A percentile compares a stretch with the other conserved stretches of the same genome.
Evolutionary conservation across 1,140 invertebrate species (phyloP).

Genomic region (Leptinotarsa defecta): DNA sequence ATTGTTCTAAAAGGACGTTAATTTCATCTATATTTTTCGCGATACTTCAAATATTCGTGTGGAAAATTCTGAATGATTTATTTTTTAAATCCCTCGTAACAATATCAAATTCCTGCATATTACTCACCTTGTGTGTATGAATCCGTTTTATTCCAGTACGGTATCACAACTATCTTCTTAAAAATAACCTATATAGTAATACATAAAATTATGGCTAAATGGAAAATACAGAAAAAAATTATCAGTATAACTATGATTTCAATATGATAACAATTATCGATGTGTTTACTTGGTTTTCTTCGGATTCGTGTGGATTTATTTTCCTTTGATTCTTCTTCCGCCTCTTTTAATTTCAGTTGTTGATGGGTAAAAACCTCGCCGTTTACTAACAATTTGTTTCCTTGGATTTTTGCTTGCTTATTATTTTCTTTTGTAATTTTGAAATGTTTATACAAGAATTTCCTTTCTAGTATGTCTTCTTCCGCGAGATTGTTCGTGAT

Average conservation of each 20-base stretch:
- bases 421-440: not conserved
- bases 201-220: not conserved
- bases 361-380: conserved; percentile 6
- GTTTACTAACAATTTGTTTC: no score
- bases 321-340: not conserved
- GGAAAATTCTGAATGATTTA: no score
- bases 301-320: conserved; percentile 12
- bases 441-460: conserved; percentile 11
- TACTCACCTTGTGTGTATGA: not conserved
- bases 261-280: not conserved
- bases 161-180: not conserved
- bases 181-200: not conserved
- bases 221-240: not conserved
- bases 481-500: not conserved
- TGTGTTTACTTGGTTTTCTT: no score
- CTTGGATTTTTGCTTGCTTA: no score
- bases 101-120: no score
- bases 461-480: conserved; percentile 10
- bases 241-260: not conserved
- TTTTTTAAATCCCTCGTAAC: no score
- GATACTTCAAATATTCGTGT: no score
- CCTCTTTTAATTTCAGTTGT: not conserved
- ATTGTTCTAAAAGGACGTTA: no score
- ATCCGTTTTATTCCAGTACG: not conserved
- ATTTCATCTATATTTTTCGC: no score